These are phyloP conservation scores for Pherbina coryleti DNA, from an alignment of 2,888 invertebrate species.

Conservation along the genomic window DNA sequence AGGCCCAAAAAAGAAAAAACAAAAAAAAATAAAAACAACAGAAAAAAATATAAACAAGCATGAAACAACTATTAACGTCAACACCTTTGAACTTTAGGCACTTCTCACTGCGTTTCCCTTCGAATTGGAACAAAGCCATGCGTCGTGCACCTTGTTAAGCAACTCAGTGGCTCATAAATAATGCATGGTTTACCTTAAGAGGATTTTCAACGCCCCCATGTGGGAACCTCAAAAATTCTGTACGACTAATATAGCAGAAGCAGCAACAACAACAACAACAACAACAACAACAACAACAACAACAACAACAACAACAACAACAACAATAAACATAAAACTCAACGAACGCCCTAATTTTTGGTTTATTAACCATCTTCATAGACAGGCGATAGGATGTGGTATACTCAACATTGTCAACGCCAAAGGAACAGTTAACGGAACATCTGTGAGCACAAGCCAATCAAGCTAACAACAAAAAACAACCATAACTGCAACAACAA, in stretches of 20 bases:
- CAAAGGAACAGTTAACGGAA: slow-evolving; percentile 61
- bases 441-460: slow-evolving; percentile 57
- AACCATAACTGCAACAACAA: slow-evolving; percentile 33
- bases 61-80: slow-evolving; percentile 2
- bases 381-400: neutral
- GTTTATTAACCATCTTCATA: slow-evolving; percentile 61
- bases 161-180: slow-evolving; percentile 52
- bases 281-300: neutral
- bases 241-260: neutral
- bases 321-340: slow-evolving; percentile 42
- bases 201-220: slow-evolving; percentile 59
- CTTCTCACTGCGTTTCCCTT: slow-evolving; percentile 35
- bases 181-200: slow-evolving; percentile 61
- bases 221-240: slow-evolving; percentile 14
- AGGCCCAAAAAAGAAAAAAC: neutral
- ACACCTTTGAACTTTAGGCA: slow-evolving; percentile 4
- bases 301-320: slow-evolving; percentile 20
- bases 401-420: slow-evolving; percentile 32
- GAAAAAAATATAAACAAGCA: neutral
- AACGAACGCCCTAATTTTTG: slow-evolving; percentile 58
- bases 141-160: slow-evolving; percentile 37
- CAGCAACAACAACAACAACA: slow-evolving; percentile 9
- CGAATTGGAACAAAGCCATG: neutral
- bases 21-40: neutral
- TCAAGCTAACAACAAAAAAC: slow-evolving; percentile 22